Evolutionary conservation across 1,140 invertebrate species (phyloP), one percentile per base, ranked within the genome.

Genomic region (Lerema accius): DNA sequence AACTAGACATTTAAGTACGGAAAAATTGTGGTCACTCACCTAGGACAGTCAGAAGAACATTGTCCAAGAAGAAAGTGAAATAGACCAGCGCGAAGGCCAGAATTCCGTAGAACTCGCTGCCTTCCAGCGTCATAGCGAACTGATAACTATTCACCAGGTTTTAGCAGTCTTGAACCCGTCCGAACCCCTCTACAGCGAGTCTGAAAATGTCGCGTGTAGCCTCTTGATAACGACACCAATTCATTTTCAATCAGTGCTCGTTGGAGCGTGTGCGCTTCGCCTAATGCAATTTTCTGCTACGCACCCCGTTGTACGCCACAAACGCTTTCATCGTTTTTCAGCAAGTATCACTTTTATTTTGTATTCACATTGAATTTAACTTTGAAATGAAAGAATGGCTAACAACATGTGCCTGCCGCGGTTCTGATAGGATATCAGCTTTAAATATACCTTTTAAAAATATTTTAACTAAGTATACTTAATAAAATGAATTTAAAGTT

Each of bases 31-130:
- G 10, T 35, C 5, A 92, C 94, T 94, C 81, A 96, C 95, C 95
- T 19, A 96, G 93, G 37, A 96, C 94, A 5, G 95, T 96, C n/a
- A 96, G 91, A 2, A 96, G 90, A 56, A 96, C 93, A 86, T 96
- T 96, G 89, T 96, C 95, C 74, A 96, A 80, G 65, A 96, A 93
- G 71, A 96, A 92, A 14, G 94, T 94, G 14, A 94, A 78, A 75
- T 95, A 95, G 49, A 95, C 92, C 9, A 94, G 80, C 4, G 86
- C 75, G 63, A 94, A 93, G 10, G 92, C 77, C 10, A 78, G 14
- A 4, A 71, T 40, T 13, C 75, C 74, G 37, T 48, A 51, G 0
- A 53, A 35, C 14, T 55, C 49, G 17, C 26, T 17, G 32, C 66
- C 45, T 49, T 69, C 68, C 35, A 62, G 43, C 64, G 69, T 68